These are phyloP conservation scores for Cyprinodon diabolis DNA, from an alignment of 2,797 vertebrate genomes.

Conservation along the genomic window DNA sequence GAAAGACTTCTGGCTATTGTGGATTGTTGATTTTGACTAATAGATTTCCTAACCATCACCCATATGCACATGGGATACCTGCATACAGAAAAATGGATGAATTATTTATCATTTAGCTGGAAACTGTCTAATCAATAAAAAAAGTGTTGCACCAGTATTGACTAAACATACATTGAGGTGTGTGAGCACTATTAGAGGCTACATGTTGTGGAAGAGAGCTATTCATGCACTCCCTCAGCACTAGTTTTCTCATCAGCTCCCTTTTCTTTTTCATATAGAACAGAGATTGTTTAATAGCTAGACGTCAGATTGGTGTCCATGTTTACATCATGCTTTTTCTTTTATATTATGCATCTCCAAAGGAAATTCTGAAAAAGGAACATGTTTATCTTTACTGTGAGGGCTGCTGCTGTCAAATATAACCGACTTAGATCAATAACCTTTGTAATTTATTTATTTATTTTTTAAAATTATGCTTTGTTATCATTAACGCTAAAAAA, in stretches of 20 bases:
- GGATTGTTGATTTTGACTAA: conserved; percentile 61
- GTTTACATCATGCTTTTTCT: conserved; percentile 44
- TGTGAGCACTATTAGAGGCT: conserved; percentile 3
- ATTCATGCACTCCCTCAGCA: background rate
- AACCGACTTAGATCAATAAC: conserved; percentile 69
- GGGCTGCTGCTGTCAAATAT: conserved; percentile 44
- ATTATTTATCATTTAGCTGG: conserved; percentile 53
- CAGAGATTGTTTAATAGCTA: conserved; percentile 5
- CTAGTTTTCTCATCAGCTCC: conserved; percentile 1
- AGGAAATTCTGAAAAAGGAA: conserved; percentile 57
- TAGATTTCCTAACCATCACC: conserved; percentile 20
- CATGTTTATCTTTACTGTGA: conserved; percentile 43
- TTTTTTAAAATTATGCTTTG: conserved; percentile 14
- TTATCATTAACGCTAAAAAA: conserved; percentile 53
- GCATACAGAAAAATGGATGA: conserved; percentile 21
- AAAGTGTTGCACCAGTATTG: conserved; percentile 48
- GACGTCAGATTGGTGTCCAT: conserved; percentile 32
- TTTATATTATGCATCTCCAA: conserved; percentile 38
- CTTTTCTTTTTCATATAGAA: conserved; percentile 3
- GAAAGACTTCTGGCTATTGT: conserved; percentile 22
- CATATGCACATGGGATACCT: background rate
- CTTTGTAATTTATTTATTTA: background rate
- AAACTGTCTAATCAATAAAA: conserved; percentile 66
- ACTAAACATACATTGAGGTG: conserved; percentile 17
- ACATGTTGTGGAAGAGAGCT: background rate